Percentiles rank a stretch among this genome's conserved stretches.
Conservation (phyloP, 2,797 vertebrate species). For the Betta splendens region DNA sequence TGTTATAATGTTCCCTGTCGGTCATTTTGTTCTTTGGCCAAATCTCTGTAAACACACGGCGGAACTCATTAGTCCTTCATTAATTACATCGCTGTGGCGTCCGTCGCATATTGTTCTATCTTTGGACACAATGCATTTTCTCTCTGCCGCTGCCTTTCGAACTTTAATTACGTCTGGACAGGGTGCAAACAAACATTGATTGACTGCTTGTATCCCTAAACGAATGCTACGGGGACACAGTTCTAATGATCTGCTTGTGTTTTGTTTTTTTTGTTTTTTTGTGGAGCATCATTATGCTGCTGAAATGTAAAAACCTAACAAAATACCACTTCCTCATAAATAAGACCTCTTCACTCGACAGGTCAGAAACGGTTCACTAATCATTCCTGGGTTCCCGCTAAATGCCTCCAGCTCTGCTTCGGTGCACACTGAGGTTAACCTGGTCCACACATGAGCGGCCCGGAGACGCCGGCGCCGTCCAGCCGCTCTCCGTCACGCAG, state of each 20-base stretch:
- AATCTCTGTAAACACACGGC: constrained; percentile 38
- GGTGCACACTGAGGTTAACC: constrained; percentile 17
- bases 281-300: constrained; percentile 31
- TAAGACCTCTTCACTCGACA: constrained; percentile 32
- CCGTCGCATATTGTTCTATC: constrained; percentile 47
- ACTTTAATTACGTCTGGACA: constrained; percentile 48
- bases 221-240: constrained; percentile 17
- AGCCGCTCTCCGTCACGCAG: constrained; percentile 27
- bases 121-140: constrained; percentile 7
- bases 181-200: constrained; percentile 16
- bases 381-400: constrained; percentile 16
- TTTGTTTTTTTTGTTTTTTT: constrained; percentile 26
- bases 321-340: constrained; percentile 41
- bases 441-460: constrained; percentile 22
- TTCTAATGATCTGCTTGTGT: constrained; percentile 29
- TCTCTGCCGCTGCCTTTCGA: constrained; percentile 21
- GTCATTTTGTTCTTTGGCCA: constrained; percentile 32
- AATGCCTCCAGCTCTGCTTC: constrained; percentile 33
- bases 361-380: constrained; percentile 52
- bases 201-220: constrained; percentile 27
- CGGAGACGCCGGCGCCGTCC: constrained; percentile 24
- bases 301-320: constrained; percentile 34
- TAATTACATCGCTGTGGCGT: constrained; percentile 29
- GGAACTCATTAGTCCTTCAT: constrained; percentile 48
- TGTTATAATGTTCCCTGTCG: constrained; percentile 6